Conservation (phyloP, 1,140 invertebrate genomes). For the Mycetomoellerius zeteki region DNA sequence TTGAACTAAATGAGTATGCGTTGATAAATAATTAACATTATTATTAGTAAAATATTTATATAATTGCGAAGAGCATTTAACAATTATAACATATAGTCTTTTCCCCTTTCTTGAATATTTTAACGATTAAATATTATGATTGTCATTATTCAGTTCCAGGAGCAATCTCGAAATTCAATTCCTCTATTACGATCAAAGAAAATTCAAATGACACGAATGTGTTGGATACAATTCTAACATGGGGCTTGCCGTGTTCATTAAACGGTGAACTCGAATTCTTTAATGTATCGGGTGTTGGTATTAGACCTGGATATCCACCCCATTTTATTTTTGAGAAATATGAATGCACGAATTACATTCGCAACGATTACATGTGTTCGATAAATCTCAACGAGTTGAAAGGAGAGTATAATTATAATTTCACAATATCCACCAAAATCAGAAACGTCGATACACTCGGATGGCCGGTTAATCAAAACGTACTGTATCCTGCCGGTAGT, state of each 20-base stretch:
- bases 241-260: conserved; percentile 79
- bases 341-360: conserved; percentile 16
- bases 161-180: conserved; percentile 73
- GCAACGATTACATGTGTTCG: conserved; percentile 64
- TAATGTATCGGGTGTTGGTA: conserved; percentile 73
- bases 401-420: conserved; percentile 79
- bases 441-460: conserved; percentile 64
- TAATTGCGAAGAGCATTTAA: neutral
- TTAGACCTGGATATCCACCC: conserved; percentile 62
- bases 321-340: conserved; percentile 27
- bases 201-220: conserved; percentile 70
- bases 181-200: conserved; percentile 52
- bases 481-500: conserved; percentile 82
- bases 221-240: conserved; percentile 77
- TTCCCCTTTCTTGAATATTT: neutral
- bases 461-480: conserved; percentile 16
- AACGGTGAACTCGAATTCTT: conserved; percentile 78
- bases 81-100: neutral
- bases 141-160: conserved; percentile 74
- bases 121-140: conserved; percentile 16
- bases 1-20: neutral
- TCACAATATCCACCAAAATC: conserved; percentile 76
- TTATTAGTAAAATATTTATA: conserved; percentile 9
- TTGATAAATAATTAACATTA: neutral
- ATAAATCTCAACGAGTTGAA: conserved; percentile 73